Conservation (phyloP, 2,113 vertebrate species). For the Anguilla japonica region DNA sequence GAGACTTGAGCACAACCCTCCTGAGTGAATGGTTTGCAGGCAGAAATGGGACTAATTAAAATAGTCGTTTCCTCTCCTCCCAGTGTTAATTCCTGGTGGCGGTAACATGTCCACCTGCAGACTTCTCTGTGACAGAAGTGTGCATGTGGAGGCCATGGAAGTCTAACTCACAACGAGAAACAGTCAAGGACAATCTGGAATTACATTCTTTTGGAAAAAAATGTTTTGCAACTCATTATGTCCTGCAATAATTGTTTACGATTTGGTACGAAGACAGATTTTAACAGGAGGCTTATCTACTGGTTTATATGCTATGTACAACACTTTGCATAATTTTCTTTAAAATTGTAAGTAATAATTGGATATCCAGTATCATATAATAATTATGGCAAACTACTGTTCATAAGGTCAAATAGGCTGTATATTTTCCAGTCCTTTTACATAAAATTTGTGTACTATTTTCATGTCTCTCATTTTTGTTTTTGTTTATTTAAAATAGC, state of each 20-base stretch:
- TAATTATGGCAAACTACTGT: too few relatives aligned
- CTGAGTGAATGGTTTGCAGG: not conserved
- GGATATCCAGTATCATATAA: too few relatives aligned
- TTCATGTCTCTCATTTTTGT: not conserved
- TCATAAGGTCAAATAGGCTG: too few relatives aligned
- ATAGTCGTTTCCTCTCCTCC: not conserved
- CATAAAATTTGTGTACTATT: not conserved
- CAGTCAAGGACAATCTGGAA: not conserved
- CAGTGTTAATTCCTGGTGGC: not conserved
- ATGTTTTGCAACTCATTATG: not conserved
- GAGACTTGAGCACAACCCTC: not conserved
- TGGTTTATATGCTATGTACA: too few relatives aligned
- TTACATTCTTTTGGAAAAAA: not conserved
- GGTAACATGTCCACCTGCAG: not conserved
- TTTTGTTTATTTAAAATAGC: not conserved
- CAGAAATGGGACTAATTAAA: constrained; percentile 1
- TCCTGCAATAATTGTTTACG: not conserved
- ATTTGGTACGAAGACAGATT: not conserved
- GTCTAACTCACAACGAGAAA: not conserved
- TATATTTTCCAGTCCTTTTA: too few relatives aligned
- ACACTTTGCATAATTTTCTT: too few relatives aligned
- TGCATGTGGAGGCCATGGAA: not conserved
- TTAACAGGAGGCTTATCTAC: too few relatives aligned
- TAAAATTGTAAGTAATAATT: too few relatives aligned
- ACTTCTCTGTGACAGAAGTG: not conserved